A percentile compares a stretch with the other conserved stretches of the same genome.
Conservation (phyloP, 2,113 vertebrate genomes). For the Corapipo altera region DNA sequence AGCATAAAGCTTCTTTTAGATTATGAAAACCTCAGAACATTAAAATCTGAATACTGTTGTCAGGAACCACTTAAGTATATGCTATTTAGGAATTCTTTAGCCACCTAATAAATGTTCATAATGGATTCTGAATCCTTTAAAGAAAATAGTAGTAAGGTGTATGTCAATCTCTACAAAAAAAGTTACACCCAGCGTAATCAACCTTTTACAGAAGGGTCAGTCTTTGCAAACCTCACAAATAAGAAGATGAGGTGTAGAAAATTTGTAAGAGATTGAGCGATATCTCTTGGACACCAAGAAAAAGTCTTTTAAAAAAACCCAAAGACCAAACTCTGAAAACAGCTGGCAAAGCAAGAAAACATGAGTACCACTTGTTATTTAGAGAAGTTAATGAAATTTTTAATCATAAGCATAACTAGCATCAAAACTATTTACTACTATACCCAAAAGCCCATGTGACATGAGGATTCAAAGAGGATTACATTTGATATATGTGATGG, state of each 20-base stretch:
- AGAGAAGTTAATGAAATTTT: not conserved
- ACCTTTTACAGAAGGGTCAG: not conserved
- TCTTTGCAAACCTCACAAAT: not conserved
- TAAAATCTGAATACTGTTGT: not conserved
- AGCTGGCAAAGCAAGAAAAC: not conserved
- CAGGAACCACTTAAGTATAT: not conserved
- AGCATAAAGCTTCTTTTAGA: not conserved
- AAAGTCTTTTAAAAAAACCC: not conserved
- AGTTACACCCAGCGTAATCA: not conserved
- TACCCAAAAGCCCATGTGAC: not conserved
- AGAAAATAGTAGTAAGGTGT: not conserved
- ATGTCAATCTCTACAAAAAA: not conserved
- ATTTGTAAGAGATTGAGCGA: not conserved
- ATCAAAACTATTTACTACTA: not conserved
- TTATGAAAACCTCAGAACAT: not conserved
- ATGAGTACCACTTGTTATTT: not conserved
- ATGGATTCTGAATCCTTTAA: not conserved
- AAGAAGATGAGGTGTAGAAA: not conserved
- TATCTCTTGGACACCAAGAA: not conserved
- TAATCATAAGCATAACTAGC: not conserved
- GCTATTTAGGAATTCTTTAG: not conserved
- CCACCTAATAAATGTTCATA: not conserved
- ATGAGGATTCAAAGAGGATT: not conserved
- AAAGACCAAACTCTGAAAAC: not conserved
- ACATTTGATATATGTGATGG: not conserved